Conservation (phyloP, 2,113 vertebrate species). For the Puffinus mauretanicus region DNA sequence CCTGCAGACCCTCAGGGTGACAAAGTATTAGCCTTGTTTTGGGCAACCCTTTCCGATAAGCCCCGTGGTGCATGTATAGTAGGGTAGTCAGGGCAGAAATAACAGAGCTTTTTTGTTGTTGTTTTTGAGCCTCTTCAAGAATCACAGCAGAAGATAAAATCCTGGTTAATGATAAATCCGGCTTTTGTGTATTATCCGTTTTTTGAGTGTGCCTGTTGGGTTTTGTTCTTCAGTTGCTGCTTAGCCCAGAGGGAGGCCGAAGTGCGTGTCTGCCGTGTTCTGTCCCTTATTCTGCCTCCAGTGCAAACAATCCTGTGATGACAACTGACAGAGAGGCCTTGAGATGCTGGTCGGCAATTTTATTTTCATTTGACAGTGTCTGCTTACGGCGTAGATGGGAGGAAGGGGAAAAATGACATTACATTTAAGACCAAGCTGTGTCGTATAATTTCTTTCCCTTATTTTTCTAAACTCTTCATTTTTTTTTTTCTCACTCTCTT, state of each 20-base stretch:
- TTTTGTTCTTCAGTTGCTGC: slow-evolving; percentile 10
- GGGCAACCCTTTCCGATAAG: not conserved
- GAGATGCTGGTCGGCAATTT: not conserved
- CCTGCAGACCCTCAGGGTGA: not conserved
- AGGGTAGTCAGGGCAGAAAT: not conserved
- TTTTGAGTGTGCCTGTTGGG: not conserved
- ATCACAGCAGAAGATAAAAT: not conserved
- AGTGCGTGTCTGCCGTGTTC: not conserved
- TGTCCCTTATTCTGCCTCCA: not conserved
- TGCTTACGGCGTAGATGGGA: not conserved
- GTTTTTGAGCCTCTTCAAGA: not conserved
- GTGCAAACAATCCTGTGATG: not conserved
- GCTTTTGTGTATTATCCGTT: not conserved
- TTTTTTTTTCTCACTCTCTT: not conserved
- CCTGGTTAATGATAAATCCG: not conserved
- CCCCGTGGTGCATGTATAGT: not conserved
- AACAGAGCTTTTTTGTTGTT: not conserved
- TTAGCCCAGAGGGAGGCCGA: not conserved
- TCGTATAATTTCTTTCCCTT: accelerated
- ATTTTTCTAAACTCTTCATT: not conserved
- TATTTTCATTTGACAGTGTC: not conserved
- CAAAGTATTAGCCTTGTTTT: not conserved
- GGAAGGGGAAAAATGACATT: not conserved
- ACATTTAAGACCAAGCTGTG: not conserved
- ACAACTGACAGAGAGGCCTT: not conserved